Conservation (phyloP, 1,140 invertebrate genomes). For the Dendrolimus kikuchii region DNA sequence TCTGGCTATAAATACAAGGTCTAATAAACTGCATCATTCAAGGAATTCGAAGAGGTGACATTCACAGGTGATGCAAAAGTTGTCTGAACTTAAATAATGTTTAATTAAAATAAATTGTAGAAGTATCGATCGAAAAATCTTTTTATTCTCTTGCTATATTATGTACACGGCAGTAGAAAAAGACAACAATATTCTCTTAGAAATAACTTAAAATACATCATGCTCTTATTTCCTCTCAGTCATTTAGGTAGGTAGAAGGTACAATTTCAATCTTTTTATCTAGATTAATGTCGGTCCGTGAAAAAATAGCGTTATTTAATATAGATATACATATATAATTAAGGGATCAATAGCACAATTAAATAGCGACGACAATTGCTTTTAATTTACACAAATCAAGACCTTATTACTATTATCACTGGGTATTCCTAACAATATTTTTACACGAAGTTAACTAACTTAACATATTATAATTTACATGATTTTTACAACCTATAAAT, state of each 20-base stretch:
- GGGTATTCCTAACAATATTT: conserved; percentile 52
- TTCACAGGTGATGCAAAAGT: too few species aligned
- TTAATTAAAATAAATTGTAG: too few species aligned
- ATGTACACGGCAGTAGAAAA: conserved; percentile 66
- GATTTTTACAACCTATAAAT: conserved; percentile 56
- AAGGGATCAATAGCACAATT: conserved; percentile 48
- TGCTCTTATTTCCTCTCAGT: conserved; percentile 52
- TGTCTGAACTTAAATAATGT: too few species aligned
- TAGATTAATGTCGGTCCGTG: conserved; percentile 41
- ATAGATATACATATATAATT: conserved; percentile 32
- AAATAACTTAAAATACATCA: conserved; percentile 59
- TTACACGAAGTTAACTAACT: conserved; percentile 43
- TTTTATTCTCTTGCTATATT: conserved; percentile 56
- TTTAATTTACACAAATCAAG: conserved; percentile 50
- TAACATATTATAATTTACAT: conserved; percentile 45
- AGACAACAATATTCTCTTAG: conserved; percentile 57
- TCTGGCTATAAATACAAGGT: too few species aligned
- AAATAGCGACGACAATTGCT: conserved; percentile 42
- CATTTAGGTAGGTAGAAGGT: conserved; percentile 37
- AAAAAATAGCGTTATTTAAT: conserved; percentile 55
- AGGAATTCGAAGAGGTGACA: too few species aligned
- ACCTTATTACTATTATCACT: conserved; percentile 67
- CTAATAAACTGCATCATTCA: too few species aligned
- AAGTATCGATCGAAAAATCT: conserved; percentile 22
- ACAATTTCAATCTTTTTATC: conserved; percentile 35